Percentiles rank a stretch among this genome's conserved stretches.
These are phyloP conservation scores for Anthophora plumipes DNA, from an alignment of 2,888 invertebrate genomes.

Conservation along the genomic window DNA sequence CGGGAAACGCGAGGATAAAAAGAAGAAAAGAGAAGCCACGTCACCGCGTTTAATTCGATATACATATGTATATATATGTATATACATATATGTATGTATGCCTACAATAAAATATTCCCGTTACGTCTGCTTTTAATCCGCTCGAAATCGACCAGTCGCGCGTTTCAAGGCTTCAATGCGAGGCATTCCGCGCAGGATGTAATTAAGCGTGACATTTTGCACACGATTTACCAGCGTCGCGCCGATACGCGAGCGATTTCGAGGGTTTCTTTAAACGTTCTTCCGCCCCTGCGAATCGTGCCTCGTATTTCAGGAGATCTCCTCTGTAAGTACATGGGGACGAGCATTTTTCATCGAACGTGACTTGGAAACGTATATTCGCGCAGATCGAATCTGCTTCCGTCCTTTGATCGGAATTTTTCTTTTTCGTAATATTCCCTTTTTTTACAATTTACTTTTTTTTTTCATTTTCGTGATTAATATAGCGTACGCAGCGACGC, in stretches of 20 bases:
- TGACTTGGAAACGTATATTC: not conserved
- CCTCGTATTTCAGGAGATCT: slow-evolving; percentile 1
- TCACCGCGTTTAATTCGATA: not conserved
- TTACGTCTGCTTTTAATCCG: slow-evolving; percentile 11
- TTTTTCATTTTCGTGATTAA: too few species aligned
- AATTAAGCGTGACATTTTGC: slow-evolving; percentile 17
- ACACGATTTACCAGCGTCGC: not conserved
- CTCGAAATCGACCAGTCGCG: not conserved
- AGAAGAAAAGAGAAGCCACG: slow-evolving; percentile 2
- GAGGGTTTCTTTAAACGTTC: slow-evolving; percentile 16
- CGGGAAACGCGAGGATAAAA: not conserved
- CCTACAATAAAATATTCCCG: slow-evolving; percentile 4
- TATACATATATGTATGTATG: too few species aligned
- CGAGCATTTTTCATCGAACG: not conserved
- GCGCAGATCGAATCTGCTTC: not conserved
- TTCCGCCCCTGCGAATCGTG: slow-evolving; percentile 4
- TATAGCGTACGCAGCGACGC: too few species aligned
- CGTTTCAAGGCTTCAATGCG: not conserved
- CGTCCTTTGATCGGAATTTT: not conserved
- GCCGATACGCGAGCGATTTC: slow-evolving; percentile 3
- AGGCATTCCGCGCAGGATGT: not conserved
- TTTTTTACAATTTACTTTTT: too few species aligned
- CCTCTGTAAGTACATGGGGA: too few species aligned
- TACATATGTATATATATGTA: too few species aligned
- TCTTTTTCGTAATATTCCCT: not conserved